Evolutionary conservation across 92 coral and sea anemone species (phyloP), one percentile per base, ranked within the genome.

Genomic region (Pocillopora grandis): DNA sequence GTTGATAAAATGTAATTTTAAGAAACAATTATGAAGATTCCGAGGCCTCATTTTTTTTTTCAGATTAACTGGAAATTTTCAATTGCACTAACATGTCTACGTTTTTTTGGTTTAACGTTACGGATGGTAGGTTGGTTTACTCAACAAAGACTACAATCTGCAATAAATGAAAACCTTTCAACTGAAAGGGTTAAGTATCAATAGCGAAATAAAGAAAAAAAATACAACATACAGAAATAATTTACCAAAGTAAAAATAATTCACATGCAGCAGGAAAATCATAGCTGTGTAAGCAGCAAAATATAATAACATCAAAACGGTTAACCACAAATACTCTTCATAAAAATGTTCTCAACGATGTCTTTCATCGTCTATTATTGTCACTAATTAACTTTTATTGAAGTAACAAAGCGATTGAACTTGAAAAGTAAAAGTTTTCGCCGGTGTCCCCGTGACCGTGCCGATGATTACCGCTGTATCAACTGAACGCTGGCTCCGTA

Each of bases 331-430:
- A 14, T 37, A 70, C 33, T n/a, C 18, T 15, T 55, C 75, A 15
- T 12, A 70, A 70, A 69, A 70, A 37, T 35, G 75, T 70, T 35
- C 75, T 35, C 75, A 70, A 55, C 75, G 75, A 70, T 36, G 15
- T 16, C 52, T 14, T 68, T 42, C 72, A 2, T 59, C 18, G 23
- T 68, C 36, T 35, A 14, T 1, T 31, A 33, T 27, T 68, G 55
- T 31, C 72, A 33, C 19, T 10, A 68, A 35, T 68, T 68, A 68
- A 68, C 75, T 16, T 70, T 70, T 37, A 69, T 52, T 69, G 20
- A 69, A 69, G 56, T 69, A 69, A 69, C 56, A 21, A 70, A 70
- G 75, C 42, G 36, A 37, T 33, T 70, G 55, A 70, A 70, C 75
- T 70, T 21, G 56, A 70, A 70, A 15, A 19, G 16, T 33, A 68